Conservation (phyloP, 2,797 vertebrate species). For the Melanotaenia parkinsoni region DNA sequence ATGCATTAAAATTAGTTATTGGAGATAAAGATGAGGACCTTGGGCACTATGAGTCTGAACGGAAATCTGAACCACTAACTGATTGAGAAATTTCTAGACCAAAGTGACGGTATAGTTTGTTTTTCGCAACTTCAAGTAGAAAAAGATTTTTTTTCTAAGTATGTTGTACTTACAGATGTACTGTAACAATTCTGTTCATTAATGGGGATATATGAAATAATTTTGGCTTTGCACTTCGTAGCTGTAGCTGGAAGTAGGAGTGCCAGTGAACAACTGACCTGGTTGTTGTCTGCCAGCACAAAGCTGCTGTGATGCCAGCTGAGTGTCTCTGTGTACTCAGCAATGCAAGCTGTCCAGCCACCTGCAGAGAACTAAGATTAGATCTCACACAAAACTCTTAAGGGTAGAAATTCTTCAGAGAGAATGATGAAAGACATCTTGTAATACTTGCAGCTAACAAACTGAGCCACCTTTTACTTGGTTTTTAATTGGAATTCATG, state of each 20-base stretch:
- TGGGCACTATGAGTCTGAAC: neutral
- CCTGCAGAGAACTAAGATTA: conserved; percentile 18
- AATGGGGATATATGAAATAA: neutral
- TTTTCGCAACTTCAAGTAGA: neutral
- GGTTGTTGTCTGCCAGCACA: conserved; percentile 31
- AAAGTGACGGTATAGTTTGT: neutral
- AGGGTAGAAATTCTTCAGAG: conserved; percentile 38
- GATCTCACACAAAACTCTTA: conserved; percentile 28
- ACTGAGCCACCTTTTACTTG: conserved; percentile 23
- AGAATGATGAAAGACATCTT: conserved; percentile 26
- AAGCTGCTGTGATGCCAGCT: conserved; percentile 28
- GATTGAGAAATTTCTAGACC: too few relatives aligned
- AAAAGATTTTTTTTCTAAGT: neutral
- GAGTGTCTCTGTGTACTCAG: conserved; percentile 26
- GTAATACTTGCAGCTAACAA: conserved; percentile 21
- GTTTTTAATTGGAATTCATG: neutral
- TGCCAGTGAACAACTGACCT: conserved; percentile 19
- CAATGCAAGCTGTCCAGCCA: conserved; percentile 34
- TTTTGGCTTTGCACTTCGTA: conserved; percentile 8
- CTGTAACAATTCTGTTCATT: neutral
- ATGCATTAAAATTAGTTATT: neutral
- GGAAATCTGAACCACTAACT: neutral
- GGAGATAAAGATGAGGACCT: neutral
- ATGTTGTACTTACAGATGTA: neutral
- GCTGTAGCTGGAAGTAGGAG: conserved; percentile 1